These are phyloP conservation scores for Orchesella cincta DNA, from an alignment of 1,140 invertebrate genomes.

Conservation along the genomic window DNA sequence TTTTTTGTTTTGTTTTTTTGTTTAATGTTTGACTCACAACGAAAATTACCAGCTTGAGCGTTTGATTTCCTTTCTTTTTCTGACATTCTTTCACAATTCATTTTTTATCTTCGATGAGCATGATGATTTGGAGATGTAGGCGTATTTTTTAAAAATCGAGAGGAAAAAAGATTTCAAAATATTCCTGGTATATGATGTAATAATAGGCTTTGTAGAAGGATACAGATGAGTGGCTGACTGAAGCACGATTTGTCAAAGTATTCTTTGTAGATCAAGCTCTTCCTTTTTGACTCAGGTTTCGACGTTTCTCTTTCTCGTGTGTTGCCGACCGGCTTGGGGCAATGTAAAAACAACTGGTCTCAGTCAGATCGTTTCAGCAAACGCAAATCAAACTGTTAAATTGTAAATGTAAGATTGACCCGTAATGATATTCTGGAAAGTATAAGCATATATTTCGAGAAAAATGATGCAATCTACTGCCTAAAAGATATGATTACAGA, in stretches of 20 bases:
- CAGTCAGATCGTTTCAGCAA: no score
- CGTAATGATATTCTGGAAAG: no score
- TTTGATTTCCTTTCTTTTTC: not conserved
- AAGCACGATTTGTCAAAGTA: conserved; percentile 10
- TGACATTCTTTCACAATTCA: conserved; percentile 3
- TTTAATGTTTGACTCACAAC: not conserved
- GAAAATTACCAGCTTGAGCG: not conserved
- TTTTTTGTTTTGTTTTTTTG: not conserved
- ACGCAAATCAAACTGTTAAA: no score
- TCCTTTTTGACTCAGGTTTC: not conserved
- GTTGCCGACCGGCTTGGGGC: no score
- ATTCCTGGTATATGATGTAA: no score
- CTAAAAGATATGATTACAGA: no score
- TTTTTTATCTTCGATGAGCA: conserved; percentile 16
- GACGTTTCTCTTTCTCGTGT: not conserved
- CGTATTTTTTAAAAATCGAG: not conserved
- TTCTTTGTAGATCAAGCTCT: not conserved
- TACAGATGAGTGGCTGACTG: not conserved
- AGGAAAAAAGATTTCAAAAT: not conserved
- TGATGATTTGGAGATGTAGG: conserved; percentile 22
- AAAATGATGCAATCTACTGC: no score
- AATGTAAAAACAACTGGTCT: no score
- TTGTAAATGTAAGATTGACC: no score
- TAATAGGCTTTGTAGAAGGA: conserved; percentile 10
- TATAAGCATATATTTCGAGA: no score